These are phyloP conservation scores for Tineola bisselliella DNA, from an alignment of 2,888 invertebrate genomes.

Conservation along the genomic window DNA sequence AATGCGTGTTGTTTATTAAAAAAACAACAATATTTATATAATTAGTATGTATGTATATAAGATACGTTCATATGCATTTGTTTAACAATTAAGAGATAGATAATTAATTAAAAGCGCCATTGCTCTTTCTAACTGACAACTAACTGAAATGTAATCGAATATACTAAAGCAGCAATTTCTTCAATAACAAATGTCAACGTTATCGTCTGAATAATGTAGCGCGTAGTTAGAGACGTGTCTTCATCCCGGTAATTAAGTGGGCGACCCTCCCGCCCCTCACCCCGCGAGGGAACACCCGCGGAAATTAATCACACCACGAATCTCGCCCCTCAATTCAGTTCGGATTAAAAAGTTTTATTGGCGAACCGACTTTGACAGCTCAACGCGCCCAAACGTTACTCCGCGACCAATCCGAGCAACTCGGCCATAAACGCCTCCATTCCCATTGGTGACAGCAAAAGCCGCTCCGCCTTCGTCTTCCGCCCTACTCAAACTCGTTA, in stretches of 20 bases:
- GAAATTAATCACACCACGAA: slow-evolving; percentile 67
- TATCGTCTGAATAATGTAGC: slow-evolving; percentile 64
- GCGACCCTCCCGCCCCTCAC: slow-evolving; percentile 21
- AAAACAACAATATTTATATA: too few species aligned
- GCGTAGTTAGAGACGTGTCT: slow-evolving; percentile 63
- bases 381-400: slow-evolving; percentile 35
- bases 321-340: slow-evolving; percentile 61
- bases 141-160: slow-evolving; percentile 25
- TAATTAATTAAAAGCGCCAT: too few species aligned
- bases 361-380: slow-evolving; percentile 53
- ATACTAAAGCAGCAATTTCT: slow-evolving; percentile 57
- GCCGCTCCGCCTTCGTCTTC: slow-evolving; percentile 36
- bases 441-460: slow-evolving; percentile 34
- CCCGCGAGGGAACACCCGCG: slow-evolving; percentile 30
- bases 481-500: slow-evolving; percentile 57
- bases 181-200: slow-evolving; percentile 58
- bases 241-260: slow-evolving; percentile 62
- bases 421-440: slow-evolving; percentile 24
- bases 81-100: too few species aligned
- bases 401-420: slow-evolving; percentile 35
- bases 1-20: too few species aligned
- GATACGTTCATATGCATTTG: too few species aligned
- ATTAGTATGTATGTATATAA: too few species aligned
- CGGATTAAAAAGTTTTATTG: slow-evolving; percentile 68
- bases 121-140: too few species aligned